A percentile compares a stretch with the other conserved stretches of the same genome.
Conservation (phyloP, 2,113 vertebrate species). For the Odontesthes bonariensis region DNA sequence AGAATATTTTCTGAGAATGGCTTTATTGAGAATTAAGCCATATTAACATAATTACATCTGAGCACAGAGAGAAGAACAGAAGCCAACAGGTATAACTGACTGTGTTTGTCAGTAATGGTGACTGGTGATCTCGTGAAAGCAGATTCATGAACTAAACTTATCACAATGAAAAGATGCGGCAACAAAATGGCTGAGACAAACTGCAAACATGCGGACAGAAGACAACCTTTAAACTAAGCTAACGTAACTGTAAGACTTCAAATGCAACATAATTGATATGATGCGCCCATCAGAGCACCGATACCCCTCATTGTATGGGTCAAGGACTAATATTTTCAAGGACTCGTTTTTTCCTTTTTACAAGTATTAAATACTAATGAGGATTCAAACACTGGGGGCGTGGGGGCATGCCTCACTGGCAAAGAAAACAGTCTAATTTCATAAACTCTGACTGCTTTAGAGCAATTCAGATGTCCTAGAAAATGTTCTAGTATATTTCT, state of each 20-base stretch:
- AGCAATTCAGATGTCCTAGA: constrained; percentile 35
- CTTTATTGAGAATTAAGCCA: too few species aligned
- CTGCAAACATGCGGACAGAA: too few species aligned
- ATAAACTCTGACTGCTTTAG: background rate
- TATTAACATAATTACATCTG: too few species aligned
- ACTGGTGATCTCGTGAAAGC: too few species aligned
- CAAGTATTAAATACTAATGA: background rate
- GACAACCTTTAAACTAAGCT: background rate
- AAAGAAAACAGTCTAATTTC: constrained; percentile 10
- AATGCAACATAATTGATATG: background rate
- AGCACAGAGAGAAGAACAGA: too few species aligned
- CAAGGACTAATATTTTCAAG: background rate
- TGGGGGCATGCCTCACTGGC: background rate
- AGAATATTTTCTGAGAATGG: too few species aligned
- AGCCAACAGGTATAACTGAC: too few species aligned
- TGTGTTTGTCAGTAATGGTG: too few species aligned
- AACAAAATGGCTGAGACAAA: too few species aligned
- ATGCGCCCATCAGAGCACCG: background rate
- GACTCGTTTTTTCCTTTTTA: background rate
- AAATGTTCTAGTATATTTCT: constrained; percentile 25
- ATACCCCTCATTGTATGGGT: background rate
- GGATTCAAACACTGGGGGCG: background rate
- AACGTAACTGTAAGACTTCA: background rate
- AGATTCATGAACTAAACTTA: too few species aligned
- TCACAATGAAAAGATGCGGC: too few species aligned